Conservation (phyloP, 1,140 invertebrate species). For the Hypothenemus hampei region DNA sequence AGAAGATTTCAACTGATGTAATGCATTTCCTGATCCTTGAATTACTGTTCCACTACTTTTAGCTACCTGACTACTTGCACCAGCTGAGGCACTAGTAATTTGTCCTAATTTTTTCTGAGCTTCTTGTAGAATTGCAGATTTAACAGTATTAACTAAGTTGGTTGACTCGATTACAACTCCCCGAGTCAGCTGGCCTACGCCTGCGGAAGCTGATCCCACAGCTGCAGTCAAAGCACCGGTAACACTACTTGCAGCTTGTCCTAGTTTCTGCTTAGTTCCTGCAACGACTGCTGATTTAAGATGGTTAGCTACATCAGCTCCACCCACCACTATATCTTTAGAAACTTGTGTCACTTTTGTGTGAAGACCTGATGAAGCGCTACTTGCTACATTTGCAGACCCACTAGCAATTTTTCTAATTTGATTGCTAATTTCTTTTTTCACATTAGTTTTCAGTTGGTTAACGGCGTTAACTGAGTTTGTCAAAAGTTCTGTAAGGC, state of each 20-base stretch:
- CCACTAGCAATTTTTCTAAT: slow-evolving; percentile 8
- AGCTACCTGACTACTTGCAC: background rate
- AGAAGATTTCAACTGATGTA: slow-evolving; percentile 5
- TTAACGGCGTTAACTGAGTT: background rate
- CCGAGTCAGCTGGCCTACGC: slow-evolving; percentile 10
- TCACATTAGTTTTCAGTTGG: too few relatives aligned
- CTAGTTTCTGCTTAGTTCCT: slow-evolving; percentile 16
- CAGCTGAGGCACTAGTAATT: slow-evolving; percentile 1
- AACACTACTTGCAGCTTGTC: slow-evolving; percentile 10
- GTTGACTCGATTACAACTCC: slow-evolving; percentile 5
- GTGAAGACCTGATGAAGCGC: slow-evolving; percentile 7
- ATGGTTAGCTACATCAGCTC: slow-evolving; percentile 7
- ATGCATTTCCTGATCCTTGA: slow-evolving; percentile 1
- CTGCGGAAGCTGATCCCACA: slow-evolving; percentile 17
- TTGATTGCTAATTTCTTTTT: background rate
- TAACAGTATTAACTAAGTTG: slow-evolving; percentile 8
- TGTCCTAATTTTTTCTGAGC: slow-evolving; percentile 7
- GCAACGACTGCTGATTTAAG: slow-evolving; percentile 7
- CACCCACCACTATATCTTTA: slow-evolving; percentile 4
- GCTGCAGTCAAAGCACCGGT: slow-evolving; percentile 10
- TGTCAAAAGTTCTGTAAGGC: background rate
- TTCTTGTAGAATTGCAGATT: background rate
- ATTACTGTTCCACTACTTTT: background rate
- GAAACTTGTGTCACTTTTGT: slow-evolving; percentile 11
- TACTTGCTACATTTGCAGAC: background rate